These are phyloP conservation scores for Mirza zaza DNA, from an alignment of 2,113 vertebrate genomes.

Conservation along the genomic window DNA sequence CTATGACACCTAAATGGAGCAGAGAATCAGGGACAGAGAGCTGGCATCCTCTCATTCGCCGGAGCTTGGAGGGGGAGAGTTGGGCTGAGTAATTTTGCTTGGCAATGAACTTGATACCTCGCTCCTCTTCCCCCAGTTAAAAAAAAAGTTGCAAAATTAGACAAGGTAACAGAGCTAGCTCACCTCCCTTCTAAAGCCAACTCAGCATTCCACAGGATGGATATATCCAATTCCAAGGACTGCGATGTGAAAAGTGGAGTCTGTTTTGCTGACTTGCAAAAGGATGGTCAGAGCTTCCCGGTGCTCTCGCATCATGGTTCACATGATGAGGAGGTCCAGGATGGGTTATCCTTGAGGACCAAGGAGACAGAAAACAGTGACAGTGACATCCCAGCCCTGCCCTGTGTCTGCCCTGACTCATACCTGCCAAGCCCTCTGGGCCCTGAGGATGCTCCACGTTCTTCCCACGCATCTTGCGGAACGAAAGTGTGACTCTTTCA, in stretches of 20 bases:
- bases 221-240: not conserved
- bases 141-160: slow-evolving; percentile 43
- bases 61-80: not conserved
- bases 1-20: slow-evolving; percentile 47
- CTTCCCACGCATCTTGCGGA: not conserved
- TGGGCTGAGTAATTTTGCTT: slow-evolving; percentile 19
- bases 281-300: not conserved
- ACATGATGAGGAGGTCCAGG: not conserved
- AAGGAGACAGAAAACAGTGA: not conserved
- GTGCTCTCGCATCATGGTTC: not conserved
- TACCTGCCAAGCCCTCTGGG: not conserved
- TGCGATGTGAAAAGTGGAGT: not conserved
- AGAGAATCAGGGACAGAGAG: slow-evolving; percentile 55
- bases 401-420: not conserved
- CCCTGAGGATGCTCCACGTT: not conserved
- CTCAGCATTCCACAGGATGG: slow-evolving; percentile 12
- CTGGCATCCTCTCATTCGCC: not conserved
- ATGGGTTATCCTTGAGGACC: not conserved
- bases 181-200: not conserved
- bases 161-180: not conserved
- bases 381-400: not conserved
- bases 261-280: not conserved
- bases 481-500: not conserved
- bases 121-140: not conserved
- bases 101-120: slow-evolving; percentile 23